Base-by-base conservation (phyloP, 1,140 invertebrate genomes). In the Psilanteris sp. region DNA sequence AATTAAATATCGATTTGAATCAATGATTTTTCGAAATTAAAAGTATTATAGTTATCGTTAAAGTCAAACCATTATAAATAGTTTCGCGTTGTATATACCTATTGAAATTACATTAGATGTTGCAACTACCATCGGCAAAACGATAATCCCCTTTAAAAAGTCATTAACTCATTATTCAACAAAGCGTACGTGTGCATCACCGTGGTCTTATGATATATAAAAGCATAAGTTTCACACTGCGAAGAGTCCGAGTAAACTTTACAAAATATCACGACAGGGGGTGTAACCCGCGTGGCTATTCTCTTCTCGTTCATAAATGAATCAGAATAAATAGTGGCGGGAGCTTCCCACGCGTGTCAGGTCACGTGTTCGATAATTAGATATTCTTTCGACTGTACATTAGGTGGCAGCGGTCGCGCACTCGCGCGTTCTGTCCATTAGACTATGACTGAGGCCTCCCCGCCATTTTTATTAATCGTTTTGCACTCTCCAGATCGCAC, bases 281-380 rank as follows among this genome's bases (percentile, higher is more conserved):
- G 79, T 71, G 48, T 57, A 54, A 75, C 74, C 50, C 71, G 71
- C 62, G 64, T 75, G 37, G 61, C 73, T 46, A 70, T 81, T 83
- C 80, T 78, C 76, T 79, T 41, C 48, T 41, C 59, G 43, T 57
- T 73, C 62, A 79, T 81, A 85, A 87, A 85, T 83, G 86, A 86
- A 86, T 87, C 84, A 81, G 84, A 87, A 87, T n/a, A n/a, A 87
- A 87, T 86, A 85, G 73, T 78, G 79, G 76, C 78, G 81, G 81
- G 81, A 84, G 82, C 84, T 82, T 86, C 83, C 80, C 81, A 81
- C 86, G 85, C 86, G 86, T 87, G 86, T 77, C 84, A 20, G 44
- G 86, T 82, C 86, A 87, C 86, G 86, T 87, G 86, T 78, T 81
- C 48, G 81, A 87, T 87, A 87, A 87, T 87, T 87, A 87, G 86